Conservation (phyloP, 2,113 vertebrate genomes). For the Struthio camelus region DNA sequence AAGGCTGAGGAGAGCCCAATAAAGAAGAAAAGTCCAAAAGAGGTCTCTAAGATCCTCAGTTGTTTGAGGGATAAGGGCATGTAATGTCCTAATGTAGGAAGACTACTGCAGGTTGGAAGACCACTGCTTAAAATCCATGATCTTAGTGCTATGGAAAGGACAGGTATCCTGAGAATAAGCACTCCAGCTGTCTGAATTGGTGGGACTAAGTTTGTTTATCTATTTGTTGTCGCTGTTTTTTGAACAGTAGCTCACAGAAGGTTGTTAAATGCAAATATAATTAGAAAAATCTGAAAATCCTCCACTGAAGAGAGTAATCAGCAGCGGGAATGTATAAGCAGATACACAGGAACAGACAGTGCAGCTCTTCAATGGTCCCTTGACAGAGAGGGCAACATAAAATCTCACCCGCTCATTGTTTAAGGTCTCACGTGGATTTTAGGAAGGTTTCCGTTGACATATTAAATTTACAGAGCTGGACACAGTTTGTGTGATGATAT, state of each 20-base stretch:
- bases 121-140: neutral
- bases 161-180: neutral
- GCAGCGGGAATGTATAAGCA: neutral
- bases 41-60: neutral
- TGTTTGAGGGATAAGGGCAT: neutral
- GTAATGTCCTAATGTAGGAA: neutral
- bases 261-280: neutral
- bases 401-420: neutral
- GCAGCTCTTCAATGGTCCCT: neutral
- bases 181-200: neutral
- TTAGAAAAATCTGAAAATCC: constrained; percentile 20
- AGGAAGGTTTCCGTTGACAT: neutral
- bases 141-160: neutral
- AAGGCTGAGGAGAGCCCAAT: constrained; percentile 11
- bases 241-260: constrained; percentile 2
- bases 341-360: neutral
- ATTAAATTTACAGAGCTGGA: neutral
- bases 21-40: neutral
- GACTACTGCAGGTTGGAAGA: neutral
- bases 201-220: neutral
- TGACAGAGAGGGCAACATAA: neutral
- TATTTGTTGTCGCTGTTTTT: neutral
- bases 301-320: neutral
- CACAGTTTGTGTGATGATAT: neutral
- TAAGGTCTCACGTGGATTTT: neutral